A percentile compares a stretch with the other conserved stretches of the same genome.
Conservation (phyloP, 2,888 invertebrate genomes). For the Branchellion lobata region DNA sequence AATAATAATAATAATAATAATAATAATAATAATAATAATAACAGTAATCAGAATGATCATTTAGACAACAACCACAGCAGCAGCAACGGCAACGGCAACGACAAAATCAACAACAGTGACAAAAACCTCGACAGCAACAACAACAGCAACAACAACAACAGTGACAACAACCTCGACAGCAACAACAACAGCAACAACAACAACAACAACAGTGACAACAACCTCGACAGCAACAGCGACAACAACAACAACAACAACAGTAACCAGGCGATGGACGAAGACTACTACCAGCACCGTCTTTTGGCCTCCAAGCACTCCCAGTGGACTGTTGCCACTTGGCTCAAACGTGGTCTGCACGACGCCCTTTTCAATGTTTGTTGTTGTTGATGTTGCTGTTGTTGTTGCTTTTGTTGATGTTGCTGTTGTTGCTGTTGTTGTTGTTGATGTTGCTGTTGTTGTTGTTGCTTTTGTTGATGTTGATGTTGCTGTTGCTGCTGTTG, state of each 20-base stretch:
- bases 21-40: too few species aligned
- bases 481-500: too few species aligned
- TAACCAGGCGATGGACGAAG: not conserved
- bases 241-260: conserved; percentile 17
- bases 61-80: too few species aligned
- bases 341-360: not conserved
- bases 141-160: conserved; percentile 9
- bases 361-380: not conserved
- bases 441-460: too few species aligned
- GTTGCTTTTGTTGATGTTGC: not conserved
- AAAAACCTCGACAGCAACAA: not conserved
- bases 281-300: not conserved
- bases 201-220: conserved; percentile 13
- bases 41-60: too few species aligned
- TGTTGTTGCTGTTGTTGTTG: not conserved
- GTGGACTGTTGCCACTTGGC: not conserved
- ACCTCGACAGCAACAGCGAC: not conserved
- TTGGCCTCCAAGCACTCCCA: not conserved
- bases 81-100: too few species aligned
- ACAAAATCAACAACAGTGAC: not conserved
- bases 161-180: not conserved
- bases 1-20: too few species aligned
- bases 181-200: conserved; percentile 20
- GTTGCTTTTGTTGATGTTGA: too few species aligned
- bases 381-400: not conserved